Evolutionary conservation across 2,113 vertebrate species (phyloP).

Genomic region (Tympanuchus pallidicinctus): DNA sequence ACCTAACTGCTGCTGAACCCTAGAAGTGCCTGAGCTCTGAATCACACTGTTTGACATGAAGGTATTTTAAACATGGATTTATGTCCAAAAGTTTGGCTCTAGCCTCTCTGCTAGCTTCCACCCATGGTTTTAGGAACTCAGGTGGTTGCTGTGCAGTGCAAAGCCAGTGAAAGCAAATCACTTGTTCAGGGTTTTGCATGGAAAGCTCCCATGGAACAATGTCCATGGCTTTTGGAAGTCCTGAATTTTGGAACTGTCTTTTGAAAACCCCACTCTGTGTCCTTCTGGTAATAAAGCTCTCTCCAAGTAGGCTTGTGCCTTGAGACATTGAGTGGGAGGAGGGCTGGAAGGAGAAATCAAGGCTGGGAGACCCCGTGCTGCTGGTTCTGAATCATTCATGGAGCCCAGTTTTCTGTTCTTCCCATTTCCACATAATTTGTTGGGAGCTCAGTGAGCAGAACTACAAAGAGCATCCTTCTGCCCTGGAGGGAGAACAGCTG

Average conservation of each 20-base stretch:
- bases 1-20: neutral
- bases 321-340: neutral
- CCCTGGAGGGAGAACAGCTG: neutral
- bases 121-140: neutral
- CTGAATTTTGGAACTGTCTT: neutral
- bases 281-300: neutral
- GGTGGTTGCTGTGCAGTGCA: neutral
- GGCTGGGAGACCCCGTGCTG: neutral
- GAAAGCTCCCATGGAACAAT: neutral
- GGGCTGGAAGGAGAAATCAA: neutral
- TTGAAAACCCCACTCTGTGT: neutral
- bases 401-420: neutral
- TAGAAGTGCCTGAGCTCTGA: neutral
- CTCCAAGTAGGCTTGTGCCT: neutral
- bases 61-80: neutral
- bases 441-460: neutral
- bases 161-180: neutral
- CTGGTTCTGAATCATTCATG: neutral
- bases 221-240: neutral
- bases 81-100: neutral
- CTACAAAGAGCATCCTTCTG: neutral
- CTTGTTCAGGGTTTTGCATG: neutral
- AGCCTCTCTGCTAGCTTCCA: neutral
- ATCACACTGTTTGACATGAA: neutral
- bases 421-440: neutral